A percentile compares a stretch with the other conserved stretches of the same genome.
Conservation (phyloP, 2,888 invertebrate species). For the Hyppa rectilinea region DNA sequence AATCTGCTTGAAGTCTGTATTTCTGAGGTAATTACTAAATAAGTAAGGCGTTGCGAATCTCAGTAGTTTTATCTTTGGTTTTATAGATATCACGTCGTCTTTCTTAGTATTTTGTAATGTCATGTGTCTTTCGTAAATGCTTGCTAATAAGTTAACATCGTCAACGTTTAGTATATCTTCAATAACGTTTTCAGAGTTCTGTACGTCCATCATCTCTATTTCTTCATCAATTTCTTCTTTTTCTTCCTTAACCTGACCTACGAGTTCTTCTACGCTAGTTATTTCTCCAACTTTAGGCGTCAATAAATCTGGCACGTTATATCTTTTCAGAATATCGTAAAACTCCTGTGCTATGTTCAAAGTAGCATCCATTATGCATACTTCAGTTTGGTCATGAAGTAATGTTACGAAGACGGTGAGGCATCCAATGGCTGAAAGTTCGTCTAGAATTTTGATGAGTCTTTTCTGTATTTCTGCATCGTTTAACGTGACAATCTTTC, state of each 20-base stretch:
- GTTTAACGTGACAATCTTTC: conserved; percentile 94
- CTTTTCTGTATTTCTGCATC: conserved; percentile 92
- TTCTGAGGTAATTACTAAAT: conserved; percentile 91
- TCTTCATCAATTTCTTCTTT: conserved; percentile 59
- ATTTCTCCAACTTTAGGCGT: conserved; percentile 74
- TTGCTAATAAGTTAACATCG: conserved; percentile 91
- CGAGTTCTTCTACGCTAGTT: conserved; percentile 74
- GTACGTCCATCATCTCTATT: conserved; percentile 67
- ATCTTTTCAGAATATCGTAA: conserved; percentile 89
- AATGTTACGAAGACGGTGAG: conserved; percentile 93
- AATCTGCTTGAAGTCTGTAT: conserved; percentile 91
- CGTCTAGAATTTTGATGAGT: conserved; percentile 92
- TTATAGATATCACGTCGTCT: conserved; percentile 64
- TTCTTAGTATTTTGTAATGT: conserved; percentile 74
- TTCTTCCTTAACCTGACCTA: conserved; percentile 74
- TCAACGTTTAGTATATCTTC: conserved; percentile 92
- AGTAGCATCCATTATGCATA: conserved; percentile 92
- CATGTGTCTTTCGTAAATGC: conserved; percentile 91
- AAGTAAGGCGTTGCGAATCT: conserved; percentile 88
- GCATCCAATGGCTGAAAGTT: conserved; percentile 93
- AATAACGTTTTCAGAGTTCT: conserved; percentile 85
- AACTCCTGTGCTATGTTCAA: conserved; percentile 89
- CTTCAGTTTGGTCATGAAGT: conserved; percentile 93
- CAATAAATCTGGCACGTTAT: conserved; percentile 86
- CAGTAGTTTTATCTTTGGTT: conserved; percentile 75